Conservation (phyloP, 2,113 vertebrate species). For the Dromaius novaehollandiae region DNA sequence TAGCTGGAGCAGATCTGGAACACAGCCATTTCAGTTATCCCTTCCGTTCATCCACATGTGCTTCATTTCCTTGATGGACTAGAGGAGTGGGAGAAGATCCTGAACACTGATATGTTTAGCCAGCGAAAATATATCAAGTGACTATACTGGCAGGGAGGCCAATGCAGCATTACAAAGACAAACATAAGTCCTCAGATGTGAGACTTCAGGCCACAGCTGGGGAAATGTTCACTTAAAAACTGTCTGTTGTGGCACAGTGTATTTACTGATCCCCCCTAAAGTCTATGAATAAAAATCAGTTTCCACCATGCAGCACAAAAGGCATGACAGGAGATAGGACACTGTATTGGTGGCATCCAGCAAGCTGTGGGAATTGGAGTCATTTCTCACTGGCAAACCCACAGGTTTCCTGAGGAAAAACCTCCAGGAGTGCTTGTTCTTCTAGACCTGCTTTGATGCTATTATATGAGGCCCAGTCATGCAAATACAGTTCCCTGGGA, state of each 20-base stretch:
- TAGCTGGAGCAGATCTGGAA: background rate
- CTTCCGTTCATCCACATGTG: background rate
- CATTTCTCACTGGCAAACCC: background rate
- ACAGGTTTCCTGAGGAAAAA: background rate
- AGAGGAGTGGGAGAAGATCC: background rate
- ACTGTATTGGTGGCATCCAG: background rate
- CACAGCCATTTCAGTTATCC: fast-evolving
- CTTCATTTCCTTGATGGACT: background rate
- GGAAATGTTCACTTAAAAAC: background rate
- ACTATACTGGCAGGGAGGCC: background rate
- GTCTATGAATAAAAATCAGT: background rate
- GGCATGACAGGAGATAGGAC: background rate
- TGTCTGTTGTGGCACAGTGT: fast-evolving
- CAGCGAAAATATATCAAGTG: background rate
- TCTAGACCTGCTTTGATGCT: background rate
- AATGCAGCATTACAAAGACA: background rate
- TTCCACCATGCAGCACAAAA: background rate
- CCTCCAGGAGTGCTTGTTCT: background rate
- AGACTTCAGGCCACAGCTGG: background rate
- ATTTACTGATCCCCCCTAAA: background rate
- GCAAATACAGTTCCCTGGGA: background rate
- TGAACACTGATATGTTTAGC: background rate
- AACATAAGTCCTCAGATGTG: background rate
- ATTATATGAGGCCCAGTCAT: background rate
- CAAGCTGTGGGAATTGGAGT: background rate